A percentile compares a stretch with the other conserved stretches of the same genome.
Conservation (phyloP, 1,140 invertebrate genomes). For the Drosophila navojoa region DNA sequence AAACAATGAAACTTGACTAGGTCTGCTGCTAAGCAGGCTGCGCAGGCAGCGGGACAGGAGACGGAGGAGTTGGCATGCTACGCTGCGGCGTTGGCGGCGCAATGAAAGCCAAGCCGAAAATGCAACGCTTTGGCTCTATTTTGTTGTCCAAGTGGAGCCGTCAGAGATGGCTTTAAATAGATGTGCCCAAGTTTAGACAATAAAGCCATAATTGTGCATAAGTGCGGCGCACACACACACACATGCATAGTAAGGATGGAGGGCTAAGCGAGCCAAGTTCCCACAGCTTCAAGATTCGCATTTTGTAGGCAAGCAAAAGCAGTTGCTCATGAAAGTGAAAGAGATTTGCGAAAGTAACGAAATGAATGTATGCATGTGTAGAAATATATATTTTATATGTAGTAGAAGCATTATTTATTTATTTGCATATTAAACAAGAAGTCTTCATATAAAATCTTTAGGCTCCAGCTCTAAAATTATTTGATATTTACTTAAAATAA, state of each 20-base stretch:
- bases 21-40: neutral
- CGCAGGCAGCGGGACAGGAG: neutral
- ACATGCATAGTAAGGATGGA: constrained; percentile 22
- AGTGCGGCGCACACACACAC: constrained; percentile 51
- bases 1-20: constrained; percentile 43
- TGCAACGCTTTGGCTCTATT: constrained; percentile 63
- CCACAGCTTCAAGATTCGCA: constrained; percentile 38
- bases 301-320: neutral
- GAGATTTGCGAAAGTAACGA: constrained; percentile 25
- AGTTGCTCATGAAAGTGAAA: constrained; percentile 39
- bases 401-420: too few species aligned
- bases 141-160: constrained; percentile 33
- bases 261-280: constrained; percentile 34
- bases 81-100: constrained; percentile 46
- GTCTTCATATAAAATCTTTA: too few species aligned
- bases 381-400: too few species aligned
- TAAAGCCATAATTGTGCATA: constrained; percentile 82
- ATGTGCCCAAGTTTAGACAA: constrained; percentile 82
- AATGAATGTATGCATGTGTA: neutral
- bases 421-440: too few species aligned
- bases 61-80: constrained; percentile 36
- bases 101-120: constrained; percentile 77
- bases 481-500: too few species aligned
- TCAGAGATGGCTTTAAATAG: constrained; percentile 75
- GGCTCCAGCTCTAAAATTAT: too few species aligned